phyloP scores from a whole-genome alignment of 2,113 vertebrate species.

The Picathartes gymnocephalus region DNA sequence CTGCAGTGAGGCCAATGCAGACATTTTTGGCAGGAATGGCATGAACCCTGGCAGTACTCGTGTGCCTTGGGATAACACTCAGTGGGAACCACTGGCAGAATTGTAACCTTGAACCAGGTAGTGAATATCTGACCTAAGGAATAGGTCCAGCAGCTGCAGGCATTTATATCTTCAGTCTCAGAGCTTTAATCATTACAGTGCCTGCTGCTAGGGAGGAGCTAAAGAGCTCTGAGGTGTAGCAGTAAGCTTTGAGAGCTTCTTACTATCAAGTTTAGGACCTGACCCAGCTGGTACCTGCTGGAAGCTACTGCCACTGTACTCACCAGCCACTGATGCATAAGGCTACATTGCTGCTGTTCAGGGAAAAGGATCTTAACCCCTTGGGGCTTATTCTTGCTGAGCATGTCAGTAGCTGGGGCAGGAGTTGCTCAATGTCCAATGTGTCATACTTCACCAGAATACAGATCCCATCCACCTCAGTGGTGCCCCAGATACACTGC shows the following conservation, averaged over 20 bases:
- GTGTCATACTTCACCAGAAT: neutral
- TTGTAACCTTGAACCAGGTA: neutral
- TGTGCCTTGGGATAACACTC: neutral
- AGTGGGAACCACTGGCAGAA: neutral
- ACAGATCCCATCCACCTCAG: neutral
- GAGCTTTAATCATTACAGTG: neutral
- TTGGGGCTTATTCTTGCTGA: neutral
- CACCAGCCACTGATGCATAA: neutral
- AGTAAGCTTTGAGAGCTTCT: neutral
- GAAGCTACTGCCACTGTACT: neutral
- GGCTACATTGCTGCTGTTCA: neutral
- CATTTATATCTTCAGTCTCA: neutral
- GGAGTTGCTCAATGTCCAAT: neutral
- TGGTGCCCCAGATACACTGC: neutral
- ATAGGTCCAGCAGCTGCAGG: neutral
- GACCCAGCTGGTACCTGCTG: neutral
- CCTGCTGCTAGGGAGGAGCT: neutral
- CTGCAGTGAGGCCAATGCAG: neutral
- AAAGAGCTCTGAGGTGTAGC: neutral
- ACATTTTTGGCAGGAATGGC: neutral
- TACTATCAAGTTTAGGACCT: neutral
- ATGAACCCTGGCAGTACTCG: neutral
- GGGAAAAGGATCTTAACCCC: neutral
- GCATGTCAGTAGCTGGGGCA: neutral
- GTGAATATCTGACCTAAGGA: neutral